phyloP scores from a whole-genome alignment of 2,113 vertebrate genomes.

The Cervus canadensis region DNA sequence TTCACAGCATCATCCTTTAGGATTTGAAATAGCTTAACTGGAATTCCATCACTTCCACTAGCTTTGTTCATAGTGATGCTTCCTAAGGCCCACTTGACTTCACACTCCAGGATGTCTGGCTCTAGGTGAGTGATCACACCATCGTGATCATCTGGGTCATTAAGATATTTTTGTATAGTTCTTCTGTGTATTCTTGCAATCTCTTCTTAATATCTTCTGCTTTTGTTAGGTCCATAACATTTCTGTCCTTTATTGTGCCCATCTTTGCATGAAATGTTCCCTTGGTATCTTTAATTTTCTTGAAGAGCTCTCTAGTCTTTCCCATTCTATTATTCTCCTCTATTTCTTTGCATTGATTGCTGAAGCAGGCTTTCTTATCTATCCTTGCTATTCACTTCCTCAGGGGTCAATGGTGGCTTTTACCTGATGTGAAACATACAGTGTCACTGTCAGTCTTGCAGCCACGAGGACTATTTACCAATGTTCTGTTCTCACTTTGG shows the following conservation, averaged over 20 bases:
- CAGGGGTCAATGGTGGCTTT: not conserved
- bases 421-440: not conserved
- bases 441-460: not conserved
- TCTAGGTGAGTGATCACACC: not conserved
- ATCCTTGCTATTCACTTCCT: not conserved
- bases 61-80: not conserved
- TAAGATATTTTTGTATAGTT: not conserved
- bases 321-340: not conserved
- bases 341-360: not conserved
- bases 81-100: not conserved
- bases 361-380: not conserved
- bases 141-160: not conserved
- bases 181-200: not conserved
- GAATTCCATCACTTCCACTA: not conserved
- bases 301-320: not conserved
- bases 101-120: not conserved
- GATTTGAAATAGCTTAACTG: not conserved
- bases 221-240: not conserved
- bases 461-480: not conserved
- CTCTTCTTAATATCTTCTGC: not conserved
- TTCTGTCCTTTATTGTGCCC: not conserved
- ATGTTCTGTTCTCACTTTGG: not conserved
- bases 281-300: not conserved
- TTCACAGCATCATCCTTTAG: not conserved
- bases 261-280: not conserved